Percentiles rank a stretch among this genome's conserved stretches.
These are phyloP conservation scores for Ceratina calcarata DNA, from an alignment of 1,140 invertebrate genomes.

Conservation along the genomic window DNA sequence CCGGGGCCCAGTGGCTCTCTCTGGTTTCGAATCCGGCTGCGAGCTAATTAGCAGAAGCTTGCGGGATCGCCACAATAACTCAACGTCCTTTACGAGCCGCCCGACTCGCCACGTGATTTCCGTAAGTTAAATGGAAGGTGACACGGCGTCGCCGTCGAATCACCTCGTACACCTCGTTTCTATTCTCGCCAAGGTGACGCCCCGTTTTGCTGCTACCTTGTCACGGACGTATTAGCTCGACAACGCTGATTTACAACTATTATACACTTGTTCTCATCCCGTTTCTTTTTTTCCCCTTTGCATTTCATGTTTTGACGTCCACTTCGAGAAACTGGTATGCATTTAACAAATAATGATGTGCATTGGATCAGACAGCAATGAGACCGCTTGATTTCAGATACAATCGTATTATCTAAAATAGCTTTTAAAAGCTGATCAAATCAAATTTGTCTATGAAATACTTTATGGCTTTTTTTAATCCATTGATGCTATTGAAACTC, in stretches of 20 bases:
- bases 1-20: slow-evolving; percentile 69
- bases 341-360: too few species aligned
- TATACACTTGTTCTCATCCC: background rate
- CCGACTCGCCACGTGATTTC: slow-evolving; percentile 67
- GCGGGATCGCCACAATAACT: slow-evolving; percentile 68
- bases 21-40: slow-evolving; percentile 74
- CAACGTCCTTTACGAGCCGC: slow-evolving; percentile 71
- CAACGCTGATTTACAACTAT: slow-evolving; percentile 40
- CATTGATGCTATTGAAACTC: too few species aligned
- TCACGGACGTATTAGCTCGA: slow-evolving; percentile 40
- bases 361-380: too few species aligned
- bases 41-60: slow-evolving; percentile 76
- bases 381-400: too few species aligned
- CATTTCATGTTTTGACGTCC: too few species aligned
- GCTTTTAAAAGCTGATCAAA: too few species aligned
- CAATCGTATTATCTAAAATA: too few species aligned
- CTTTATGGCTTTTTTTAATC: too few species aligned
- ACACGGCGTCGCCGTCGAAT: slow-evolving; percentile 63
- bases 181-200: slow-evolving; percentile 44
- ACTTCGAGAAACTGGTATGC: too few species aligned
- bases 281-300: background rate
- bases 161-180: slow-evolving; percentile 60
- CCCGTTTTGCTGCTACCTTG: slow-evolving; percentile 50
- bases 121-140: slow-evolving; percentile 65
- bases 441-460: too few species aligned